Conservation (phyloP, 2,797 vertebrate species). For the Centropyge bicolor region DNA sequence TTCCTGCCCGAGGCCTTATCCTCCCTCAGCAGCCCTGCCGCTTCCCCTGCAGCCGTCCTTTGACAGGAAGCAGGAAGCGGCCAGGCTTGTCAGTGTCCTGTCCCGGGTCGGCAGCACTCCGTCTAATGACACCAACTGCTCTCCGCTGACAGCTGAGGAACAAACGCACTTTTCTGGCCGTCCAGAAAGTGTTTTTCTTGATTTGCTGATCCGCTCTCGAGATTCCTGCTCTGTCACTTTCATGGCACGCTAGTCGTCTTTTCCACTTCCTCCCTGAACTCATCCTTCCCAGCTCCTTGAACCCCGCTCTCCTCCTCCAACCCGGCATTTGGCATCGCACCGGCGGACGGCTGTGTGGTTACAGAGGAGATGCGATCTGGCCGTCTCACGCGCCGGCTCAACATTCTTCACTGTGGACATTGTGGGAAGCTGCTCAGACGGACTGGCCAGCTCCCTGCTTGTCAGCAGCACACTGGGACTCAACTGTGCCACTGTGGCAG, state of each 20-base stretch:
- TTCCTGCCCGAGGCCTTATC: slow-evolving; percentile 82
- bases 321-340: slow-evolving; percentile 46
- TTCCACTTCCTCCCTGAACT: slow-evolving; percentile 33
- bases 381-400: slow-evolving; percentile 48
- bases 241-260: slow-evolving; percentile 19
- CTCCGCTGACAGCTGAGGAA: slow-evolving; percentile 63
- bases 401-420: slow-evolving; percentile 67
- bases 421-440: slow-evolving; percentile 60
- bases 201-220: slow-evolving; percentile 24
- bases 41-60: slow-evolving; percentile 76
- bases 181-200: slow-evolving; percentile 20
- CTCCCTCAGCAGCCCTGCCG: slow-evolving; percentile 70
- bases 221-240: slow-evolving; percentile 37
- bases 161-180: slow-evolving; percentile 32
- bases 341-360: slow-evolving; percentile 38
- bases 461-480: slow-evolving; percentile 50
- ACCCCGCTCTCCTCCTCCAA: slow-evolving; percentile 24
- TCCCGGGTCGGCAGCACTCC: slow-evolving; percentile 57
- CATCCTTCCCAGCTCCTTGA: slow-evolving; percentile 32
- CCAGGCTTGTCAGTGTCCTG: slow-evolving; percentile 70
- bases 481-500: slow-evolving; percentile 57
- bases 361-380: slow-evolving; percentile 67
- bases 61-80: slow-evolving; percentile 82
- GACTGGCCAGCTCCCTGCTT: slow-evolving; percentile 43
- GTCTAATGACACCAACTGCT: slow-evolving; percentile 75